phyloP scores from a whole-genome alignment of 2,888 invertebrate species.

The Bombylius discolor region DNA sequence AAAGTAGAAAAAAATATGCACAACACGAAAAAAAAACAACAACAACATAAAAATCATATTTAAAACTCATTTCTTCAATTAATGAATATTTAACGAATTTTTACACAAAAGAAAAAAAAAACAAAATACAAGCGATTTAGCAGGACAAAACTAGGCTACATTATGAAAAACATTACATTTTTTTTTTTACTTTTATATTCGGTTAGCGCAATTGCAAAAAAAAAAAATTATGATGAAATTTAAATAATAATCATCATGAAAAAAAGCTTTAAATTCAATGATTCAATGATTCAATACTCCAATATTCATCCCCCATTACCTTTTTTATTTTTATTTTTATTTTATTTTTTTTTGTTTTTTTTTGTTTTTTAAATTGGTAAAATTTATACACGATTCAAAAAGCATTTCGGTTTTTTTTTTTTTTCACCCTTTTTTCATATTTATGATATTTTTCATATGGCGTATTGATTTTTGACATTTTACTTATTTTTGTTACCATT shows the following conservation, averaged over 20 bases:
- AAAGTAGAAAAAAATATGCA: neutral
- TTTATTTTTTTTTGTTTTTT: neutral
- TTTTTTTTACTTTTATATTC: too few relatives aligned
- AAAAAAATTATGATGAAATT: too few relatives aligned
- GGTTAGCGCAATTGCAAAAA: too few relatives aligned
- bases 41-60: neutral
- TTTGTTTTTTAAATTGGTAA: neutral
- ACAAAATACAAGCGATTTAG: too few relatives aligned
- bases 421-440: too few relatives aligned
- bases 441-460: too few relatives aligned
- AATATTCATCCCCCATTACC: neutral
- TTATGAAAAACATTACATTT: too few relatives aligned
- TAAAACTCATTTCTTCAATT: constrained; percentile 6
- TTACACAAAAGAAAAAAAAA: neutral
- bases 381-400: too few relatives aligned
- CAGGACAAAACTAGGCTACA: too few relatives aligned
- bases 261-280: neutral
- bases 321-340: neutral
- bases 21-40: neutral
- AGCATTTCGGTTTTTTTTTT: too few relatives aligned
- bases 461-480: too few relatives aligned
- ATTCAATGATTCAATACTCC: neutral
- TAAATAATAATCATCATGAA: neutral
- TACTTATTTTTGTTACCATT: too few relatives aligned
- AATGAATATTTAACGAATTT: constrained; percentile 7